Evolutionary conservation across 2,888 invertebrate species (phyloP).

Genomic region (Boloria euphrosyne): DNA sequence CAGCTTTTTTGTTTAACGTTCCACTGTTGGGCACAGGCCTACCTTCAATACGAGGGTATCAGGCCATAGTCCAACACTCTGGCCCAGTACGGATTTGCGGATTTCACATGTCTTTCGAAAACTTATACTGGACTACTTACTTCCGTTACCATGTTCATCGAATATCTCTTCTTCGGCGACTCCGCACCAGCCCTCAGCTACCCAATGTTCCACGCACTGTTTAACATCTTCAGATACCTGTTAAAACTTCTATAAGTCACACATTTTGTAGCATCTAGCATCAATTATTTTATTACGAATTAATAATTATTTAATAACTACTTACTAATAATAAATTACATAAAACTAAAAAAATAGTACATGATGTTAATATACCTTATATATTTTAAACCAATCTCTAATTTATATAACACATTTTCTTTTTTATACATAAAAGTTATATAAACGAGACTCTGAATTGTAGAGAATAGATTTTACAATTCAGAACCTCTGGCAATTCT

Average conservation of each 20-base stretch:
- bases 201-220: slow-evolving; percentile 75
- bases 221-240: slow-evolving; percentile 78
- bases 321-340: no score
- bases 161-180: slow-evolving; percentile 72
- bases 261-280: neutral
- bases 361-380: no score
- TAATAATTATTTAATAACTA: no score
- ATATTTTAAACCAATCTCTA: neutral
- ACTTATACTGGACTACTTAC: slow-evolving; percentile 45
- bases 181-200: slow-evolving; percentile 75
- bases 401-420: neutral
- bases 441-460: no score
- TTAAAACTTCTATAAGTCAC: slow-evolving; percentile 13
- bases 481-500: neutral
- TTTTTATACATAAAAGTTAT: neutral
- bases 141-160: slow-evolving; percentile 66
- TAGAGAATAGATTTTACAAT: no score
- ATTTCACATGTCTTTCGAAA: no score
- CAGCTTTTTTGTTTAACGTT: no score
- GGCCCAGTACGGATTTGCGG: no score
- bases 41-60: no score
- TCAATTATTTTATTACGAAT: neutral
- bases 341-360: no score
- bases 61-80: no score
- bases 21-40: no score